These are phyloP conservation scores for Cryptocephalus primarius DNA, from an alignment of 2,888 invertebrate species.

Conservation along the genomic window DNA sequence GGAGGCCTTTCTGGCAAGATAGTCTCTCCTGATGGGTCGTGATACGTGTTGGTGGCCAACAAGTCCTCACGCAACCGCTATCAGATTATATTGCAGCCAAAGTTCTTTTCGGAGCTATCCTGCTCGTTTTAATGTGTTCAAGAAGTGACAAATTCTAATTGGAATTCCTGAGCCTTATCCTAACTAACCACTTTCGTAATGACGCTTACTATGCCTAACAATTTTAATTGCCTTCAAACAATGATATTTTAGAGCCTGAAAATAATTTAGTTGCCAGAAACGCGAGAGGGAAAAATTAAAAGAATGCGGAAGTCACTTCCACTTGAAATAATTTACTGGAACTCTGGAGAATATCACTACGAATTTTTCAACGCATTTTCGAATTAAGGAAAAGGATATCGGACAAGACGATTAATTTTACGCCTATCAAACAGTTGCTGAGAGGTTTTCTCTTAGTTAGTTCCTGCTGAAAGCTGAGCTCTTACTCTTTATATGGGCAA, in stretches of 20 bases:
- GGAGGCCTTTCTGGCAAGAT: conserved; percentile 4
- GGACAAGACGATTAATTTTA: no score
- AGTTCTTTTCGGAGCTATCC: background rate
- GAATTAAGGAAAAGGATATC: no score
- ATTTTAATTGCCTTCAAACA: conserved; percentile 35
- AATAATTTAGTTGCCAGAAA: conserved; percentile 12
- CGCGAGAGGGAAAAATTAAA: conserved; percentile 10
- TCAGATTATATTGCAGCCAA: conserved; percentile 5
- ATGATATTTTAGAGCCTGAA: conserved; percentile 24
- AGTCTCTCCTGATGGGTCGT: conserved; percentile 1
- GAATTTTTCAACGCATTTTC: background rate
- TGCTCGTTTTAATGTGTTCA: conserved; percentile 15
- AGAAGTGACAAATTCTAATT: conserved; percentile 39
- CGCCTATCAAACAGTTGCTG: no score
- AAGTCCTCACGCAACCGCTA: conserved; percentile 8
- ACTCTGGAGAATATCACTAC: background rate
- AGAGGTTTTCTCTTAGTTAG: no score
- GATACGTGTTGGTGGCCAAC: conserved; percentile 7
- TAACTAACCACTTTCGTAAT: conserved; percentile 32
- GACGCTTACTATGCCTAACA: conserved; percentile 32
- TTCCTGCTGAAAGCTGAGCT: no score
- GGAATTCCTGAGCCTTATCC: conserved; percentile 35
- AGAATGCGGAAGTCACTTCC: conserved; percentile 13
- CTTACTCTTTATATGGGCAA: no score
- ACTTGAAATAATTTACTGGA: conserved; percentile 10